A percentile compares a stretch with the other conserved stretches of the same genome.
phyloP scores from a whole-genome alignment of 2,888 invertebrate genomes.

The Nomada ferruginata region DNA sequence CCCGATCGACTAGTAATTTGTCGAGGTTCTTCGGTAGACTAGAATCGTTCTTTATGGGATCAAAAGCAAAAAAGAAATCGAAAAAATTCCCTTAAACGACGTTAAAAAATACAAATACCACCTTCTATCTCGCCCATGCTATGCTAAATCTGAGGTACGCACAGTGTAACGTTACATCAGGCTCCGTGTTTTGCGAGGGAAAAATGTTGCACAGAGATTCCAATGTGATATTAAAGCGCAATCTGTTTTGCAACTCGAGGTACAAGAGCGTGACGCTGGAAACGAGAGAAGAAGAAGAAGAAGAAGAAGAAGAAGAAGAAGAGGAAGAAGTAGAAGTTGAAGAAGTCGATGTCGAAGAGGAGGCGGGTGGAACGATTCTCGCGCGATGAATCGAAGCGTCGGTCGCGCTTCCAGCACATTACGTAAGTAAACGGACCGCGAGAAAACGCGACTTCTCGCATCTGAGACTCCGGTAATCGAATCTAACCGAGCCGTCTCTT shows the following conservation, averaged over 20 bases:
- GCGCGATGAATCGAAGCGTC: constrained; percentile 35
- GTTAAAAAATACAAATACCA: neutral
- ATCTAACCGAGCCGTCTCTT: constrained; percentile 68
- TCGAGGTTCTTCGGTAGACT: no score
- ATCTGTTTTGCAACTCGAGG: constrained; percentile 26
- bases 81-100: neutral
- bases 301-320: no score
- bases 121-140: constrained; percentile 5
- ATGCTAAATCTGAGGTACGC: constrained; percentile 5
- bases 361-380: constrained; percentile 24
- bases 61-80: no score
- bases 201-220: constrained; percentile 24
- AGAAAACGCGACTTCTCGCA: constrained; percentile 47
- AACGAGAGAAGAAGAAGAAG: neutral
- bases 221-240: constrained; percentile 3
- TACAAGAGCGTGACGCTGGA: constrained; percentile 20
- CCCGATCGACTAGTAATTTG: no score
- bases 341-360: neutral
- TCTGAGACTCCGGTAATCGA: constrained; percentile 61
- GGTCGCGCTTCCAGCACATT: constrained; percentile 38
- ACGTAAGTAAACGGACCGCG: constrained; percentile 59
- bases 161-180: constrained; percentile 33
- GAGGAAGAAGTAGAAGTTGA: no score
- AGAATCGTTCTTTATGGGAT: no score
- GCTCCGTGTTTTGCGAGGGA: neutral